These are phyloP conservation scores for Geotrypetes seraphini DNA, from an alignment of 2,797 vertebrate species.

Conservation along the genomic window DNA sequence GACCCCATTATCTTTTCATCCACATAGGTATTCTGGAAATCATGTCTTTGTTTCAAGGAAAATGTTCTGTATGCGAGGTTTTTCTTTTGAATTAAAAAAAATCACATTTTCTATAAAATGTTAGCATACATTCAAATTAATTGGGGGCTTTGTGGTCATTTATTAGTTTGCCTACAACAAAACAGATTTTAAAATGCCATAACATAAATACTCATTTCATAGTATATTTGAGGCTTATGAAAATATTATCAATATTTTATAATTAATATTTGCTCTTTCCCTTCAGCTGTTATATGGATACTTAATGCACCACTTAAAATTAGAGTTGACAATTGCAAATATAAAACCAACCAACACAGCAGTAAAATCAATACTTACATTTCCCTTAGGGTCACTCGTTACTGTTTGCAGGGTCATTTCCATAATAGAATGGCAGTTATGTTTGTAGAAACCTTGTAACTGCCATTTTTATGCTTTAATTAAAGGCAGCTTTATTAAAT, in stretches of 20 bases:
- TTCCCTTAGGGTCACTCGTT: conserved; percentile 67
- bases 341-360: conserved; percentile 62
- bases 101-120: conserved; percentile 9
- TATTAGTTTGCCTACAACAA: conserved; percentile 14
- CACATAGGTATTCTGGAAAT: conserved; percentile 16
- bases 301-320: conserved; percentile 65
- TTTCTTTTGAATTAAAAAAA: background rate
- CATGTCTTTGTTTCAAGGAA: conserved; percentile 25
- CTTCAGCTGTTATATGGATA: conserved; percentile 53
- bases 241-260: conserved; percentile 50
- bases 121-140: conserved; percentile 20
- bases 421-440: conserved; percentile 72
- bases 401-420: conserved; percentile 69
- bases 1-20: conserved; percentile 29
- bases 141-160: conserved; percentile 16
- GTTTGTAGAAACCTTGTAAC: conserved; percentile 65
- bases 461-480: conserved; percentile 68
- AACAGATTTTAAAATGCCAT: conserved; percentile 18
- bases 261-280: conserved; percentile 59
- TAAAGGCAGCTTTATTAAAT: conserved; percentile 64
- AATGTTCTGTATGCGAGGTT: too few species aligned
- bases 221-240: conserved; percentile 33
- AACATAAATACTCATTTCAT: conserved; percentile 17
- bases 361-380: conserved; percentile 77
- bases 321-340: conserved; percentile 74